phyloP scores from a whole-genome alignment of 2,113 vertebrate genomes.

The Thryonomys swinderianus region DNA sequence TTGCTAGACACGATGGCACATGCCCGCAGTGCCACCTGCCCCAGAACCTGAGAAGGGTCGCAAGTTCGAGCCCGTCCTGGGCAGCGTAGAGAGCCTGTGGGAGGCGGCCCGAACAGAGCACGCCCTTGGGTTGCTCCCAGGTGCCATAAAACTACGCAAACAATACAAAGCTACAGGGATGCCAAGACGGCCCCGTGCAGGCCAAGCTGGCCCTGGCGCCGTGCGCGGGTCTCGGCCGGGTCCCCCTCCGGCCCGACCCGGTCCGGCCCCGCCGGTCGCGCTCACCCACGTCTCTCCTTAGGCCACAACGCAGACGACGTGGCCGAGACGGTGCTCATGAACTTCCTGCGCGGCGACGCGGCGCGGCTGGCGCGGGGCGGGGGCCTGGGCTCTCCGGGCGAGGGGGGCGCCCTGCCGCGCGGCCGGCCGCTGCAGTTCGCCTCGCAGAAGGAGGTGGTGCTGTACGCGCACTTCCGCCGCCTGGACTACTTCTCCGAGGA shows the following conservation, averaged over 20 bases:
- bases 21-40: not conserved
- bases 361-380: conserved; percentile 90
- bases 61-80: not conserved
- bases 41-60: not conserved
- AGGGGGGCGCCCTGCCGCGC: conserved; percentile 89
- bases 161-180: no score
- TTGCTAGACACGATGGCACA: not conserved
- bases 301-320: conserved; percentile 95
- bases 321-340: conserved; percentile 95
- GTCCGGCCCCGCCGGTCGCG: no score
- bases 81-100: not conserved
- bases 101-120: no score
- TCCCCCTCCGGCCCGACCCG: no score
- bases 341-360: conserved; percentile 92
- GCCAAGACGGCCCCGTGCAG: no score
- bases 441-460: conserved; percentile 95
- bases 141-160: not conserved
- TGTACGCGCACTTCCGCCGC: conserved; percentile 95
- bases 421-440: conserved; percentile 94
- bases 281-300: conserved; percentile 46
- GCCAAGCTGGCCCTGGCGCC: no score
- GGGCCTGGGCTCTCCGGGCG: conserved; percentile 86
- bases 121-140: no score
- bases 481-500: conserved; percentile 95
- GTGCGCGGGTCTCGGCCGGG: no score